A percentile compares a stretch with the other conserved stretches of the same genome.
Evolutionary conservation across 2,113 vertebrate genomes (phyloP).

Genomic region (Platichthys stellatus): DNA sequence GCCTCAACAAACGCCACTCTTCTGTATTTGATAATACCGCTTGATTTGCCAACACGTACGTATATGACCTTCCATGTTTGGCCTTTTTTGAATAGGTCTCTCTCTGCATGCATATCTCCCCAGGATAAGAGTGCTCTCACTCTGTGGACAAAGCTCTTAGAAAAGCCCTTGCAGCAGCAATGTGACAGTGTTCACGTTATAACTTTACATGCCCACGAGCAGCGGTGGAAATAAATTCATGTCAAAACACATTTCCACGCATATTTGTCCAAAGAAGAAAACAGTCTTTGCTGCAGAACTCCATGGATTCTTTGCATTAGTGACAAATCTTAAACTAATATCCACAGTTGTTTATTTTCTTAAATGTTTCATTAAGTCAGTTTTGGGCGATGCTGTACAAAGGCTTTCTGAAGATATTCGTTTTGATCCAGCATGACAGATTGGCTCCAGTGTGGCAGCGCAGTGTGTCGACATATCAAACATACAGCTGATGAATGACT

Average conservation of each 20-base stretch:
- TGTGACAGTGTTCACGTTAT: constrained; percentile 4
- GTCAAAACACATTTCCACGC: neutral
- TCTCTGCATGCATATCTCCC: constrained; percentile 26
- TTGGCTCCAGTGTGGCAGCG: neutral
- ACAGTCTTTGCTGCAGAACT: neutral
- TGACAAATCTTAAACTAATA: too few relatives aligned
- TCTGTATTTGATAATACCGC: constrained; percentile 10
- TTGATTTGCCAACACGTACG: constrained; percentile 12
- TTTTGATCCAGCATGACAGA: constrained; percentile 16
- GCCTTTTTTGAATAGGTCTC: constrained; percentile 20
- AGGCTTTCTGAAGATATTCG: constrained; percentile 5
- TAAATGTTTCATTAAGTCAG: neutral
- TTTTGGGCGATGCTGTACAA: neutral
- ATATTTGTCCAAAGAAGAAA: neutral
- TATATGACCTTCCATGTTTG: constrained; percentile 25
- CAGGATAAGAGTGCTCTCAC: constrained; percentile 19
- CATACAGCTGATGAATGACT: constrained; percentile 14
- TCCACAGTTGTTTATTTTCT: neutral
- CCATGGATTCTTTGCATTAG: neutral
- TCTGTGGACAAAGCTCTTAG: constrained; percentile 23
- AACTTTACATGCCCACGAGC: constrained; percentile 3
- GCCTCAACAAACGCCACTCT: constrained; percentile 19
- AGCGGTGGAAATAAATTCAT: constrained; percentile 20
- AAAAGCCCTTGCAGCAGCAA: constrained; percentile 12
- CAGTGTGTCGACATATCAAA: constrained; percentile 14